A percentile compares a stretch with the other conserved stretches of the same genome.
Conservation (phyloP, 1,140 invertebrate species). For the Trinorchestia longiramus region DNA sequence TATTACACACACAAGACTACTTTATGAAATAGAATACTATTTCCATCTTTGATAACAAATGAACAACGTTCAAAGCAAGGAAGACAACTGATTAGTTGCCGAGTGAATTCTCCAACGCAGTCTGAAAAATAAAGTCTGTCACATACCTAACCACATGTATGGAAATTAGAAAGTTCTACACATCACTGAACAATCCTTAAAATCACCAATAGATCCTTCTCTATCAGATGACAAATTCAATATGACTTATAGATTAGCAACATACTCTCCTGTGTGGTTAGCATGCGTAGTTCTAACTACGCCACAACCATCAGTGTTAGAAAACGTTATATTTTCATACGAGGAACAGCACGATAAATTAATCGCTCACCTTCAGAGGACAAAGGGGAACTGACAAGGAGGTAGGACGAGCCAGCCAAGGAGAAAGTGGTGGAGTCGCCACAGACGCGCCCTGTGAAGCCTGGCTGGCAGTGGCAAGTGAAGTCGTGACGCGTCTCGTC, state of each 20-base stretch:
- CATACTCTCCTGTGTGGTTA: not conserved
- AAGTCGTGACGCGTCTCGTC: slow-evolving; percentile 84
- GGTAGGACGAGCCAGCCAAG: slow-evolving; percentile 81
- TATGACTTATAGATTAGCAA: not conserved
- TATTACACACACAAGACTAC: too few species aligned
- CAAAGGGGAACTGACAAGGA: slow-evolving; percentile 78
- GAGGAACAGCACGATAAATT: not conserved
- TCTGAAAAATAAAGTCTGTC: not conserved
- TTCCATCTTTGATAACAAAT: too few species aligned
- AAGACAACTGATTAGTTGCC: not conserved
- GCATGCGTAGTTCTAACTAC: not conserved
- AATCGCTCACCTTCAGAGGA: not conserved
- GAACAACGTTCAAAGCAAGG: too few species aligned
- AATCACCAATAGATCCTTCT: not conserved
- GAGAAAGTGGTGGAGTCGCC: slow-evolving; percentile 89
- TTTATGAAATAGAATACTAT: too few species aligned
- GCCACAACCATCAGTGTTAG: not conserved
- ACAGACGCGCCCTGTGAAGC: slow-evolving; percentile 83
- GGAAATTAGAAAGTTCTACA: not conserved
- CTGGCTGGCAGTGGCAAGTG: slow-evolving; percentile 86
- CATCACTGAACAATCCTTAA: not conserved
- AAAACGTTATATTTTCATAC: not conserved
- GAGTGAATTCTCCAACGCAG: not conserved
- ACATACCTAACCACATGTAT: not conserved
- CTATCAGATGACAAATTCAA: not conserved